Percentiles rank a stretch among this genome's conserved stretches.
phyloP scores from a whole-genome alignment of 23 tunicate genomes.

The Ciona savignyi region DNA sequence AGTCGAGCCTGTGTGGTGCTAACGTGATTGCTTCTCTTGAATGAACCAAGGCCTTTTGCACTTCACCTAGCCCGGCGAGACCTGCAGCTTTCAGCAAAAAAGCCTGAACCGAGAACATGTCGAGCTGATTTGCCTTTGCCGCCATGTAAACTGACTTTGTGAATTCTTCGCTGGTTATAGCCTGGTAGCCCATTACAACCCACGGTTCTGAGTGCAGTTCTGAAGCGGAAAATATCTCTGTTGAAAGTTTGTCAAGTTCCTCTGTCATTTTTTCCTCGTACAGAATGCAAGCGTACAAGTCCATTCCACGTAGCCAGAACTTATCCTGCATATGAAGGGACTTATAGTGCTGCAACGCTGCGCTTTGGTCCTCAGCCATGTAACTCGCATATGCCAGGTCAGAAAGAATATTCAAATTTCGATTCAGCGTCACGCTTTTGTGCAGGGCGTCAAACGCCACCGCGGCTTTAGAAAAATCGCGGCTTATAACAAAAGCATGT shows the following conservation, averaged over 20 bases:
- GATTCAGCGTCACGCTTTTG: constrained; percentile 13
- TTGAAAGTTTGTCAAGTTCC: constrained; percentile 55
- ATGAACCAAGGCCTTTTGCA: constrained; percentile 46
- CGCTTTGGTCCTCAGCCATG: constrained; percentile 18
- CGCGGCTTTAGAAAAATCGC: constrained; percentile 40
- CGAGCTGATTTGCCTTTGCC: constrained; percentile 53
- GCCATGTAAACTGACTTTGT: constrained; percentile 60
- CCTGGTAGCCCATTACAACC: constrained; percentile 78
- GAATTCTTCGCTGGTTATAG: constrained; percentile 39
- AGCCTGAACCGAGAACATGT: constrained; percentile 46
- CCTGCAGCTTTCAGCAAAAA: constrained; percentile 53
- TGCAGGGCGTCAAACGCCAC: constrained; percentile 28
- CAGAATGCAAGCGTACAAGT: constrained; percentile 63
- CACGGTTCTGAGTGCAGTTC: constrained; percentile 73
- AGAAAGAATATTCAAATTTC: constrained; percentile 32
- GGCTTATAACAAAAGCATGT: constrained; percentile 35
- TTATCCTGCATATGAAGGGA: constrained; percentile 34
- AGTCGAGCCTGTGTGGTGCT: constrained; percentile 59
- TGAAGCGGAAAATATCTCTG: constrained; percentile 41
- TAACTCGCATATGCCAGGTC: constrained; percentile 49
- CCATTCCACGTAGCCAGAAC: constrained; percentile 56
- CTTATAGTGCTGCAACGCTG: constrained; percentile 43
- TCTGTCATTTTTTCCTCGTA: constrained; percentile 30
- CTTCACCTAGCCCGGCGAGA: constrained; percentile 42
- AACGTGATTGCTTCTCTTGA: constrained; percentile 52